phyloP scores from a whole-genome alignment of 2,797 vertebrate species.

The Squalus acanthias region DNA sequence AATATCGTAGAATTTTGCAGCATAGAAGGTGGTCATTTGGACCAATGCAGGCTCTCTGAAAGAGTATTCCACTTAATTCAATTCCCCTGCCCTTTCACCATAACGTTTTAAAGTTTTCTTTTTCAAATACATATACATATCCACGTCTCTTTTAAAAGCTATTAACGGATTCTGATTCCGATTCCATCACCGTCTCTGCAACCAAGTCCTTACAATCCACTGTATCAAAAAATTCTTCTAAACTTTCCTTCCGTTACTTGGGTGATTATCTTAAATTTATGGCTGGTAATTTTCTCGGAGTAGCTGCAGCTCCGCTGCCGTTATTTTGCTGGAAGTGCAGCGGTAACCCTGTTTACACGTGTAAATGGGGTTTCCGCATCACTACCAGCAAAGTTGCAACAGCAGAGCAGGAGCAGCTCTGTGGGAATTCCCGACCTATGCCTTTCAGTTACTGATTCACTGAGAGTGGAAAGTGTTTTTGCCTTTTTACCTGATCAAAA shows the following conservation, averaged over 20 bases:
- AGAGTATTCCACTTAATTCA: neutral
- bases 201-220: neutral
- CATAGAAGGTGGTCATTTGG: neutral
- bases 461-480: neutral
- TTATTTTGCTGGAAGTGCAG: neutral
- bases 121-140: slow-evolving; percentile 3
- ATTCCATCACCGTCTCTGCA: neutral
- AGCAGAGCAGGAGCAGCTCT: neutral
- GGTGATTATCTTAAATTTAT: neutral
- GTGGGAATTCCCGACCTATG: neutral
- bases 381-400: neutral
- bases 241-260: neutral
- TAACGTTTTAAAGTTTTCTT: neutral
- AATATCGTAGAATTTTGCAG: neutral
- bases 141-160: neutral
- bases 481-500: neutral
- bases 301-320: neutral
- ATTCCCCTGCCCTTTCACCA: neutral
- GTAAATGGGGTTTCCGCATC: neutral
- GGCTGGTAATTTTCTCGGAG: neutral
- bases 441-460: neutral
- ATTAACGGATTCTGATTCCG: neutral
- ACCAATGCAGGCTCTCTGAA: neutral
- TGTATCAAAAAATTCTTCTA: neutral
- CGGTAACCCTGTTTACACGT: neutral